Percentiles rank a stretch among this genome's conserved stretches.
phyloP scores from a whole-genome alignment of 2,113 vertebrate species.

The Malurus cyaneus region DNA sequence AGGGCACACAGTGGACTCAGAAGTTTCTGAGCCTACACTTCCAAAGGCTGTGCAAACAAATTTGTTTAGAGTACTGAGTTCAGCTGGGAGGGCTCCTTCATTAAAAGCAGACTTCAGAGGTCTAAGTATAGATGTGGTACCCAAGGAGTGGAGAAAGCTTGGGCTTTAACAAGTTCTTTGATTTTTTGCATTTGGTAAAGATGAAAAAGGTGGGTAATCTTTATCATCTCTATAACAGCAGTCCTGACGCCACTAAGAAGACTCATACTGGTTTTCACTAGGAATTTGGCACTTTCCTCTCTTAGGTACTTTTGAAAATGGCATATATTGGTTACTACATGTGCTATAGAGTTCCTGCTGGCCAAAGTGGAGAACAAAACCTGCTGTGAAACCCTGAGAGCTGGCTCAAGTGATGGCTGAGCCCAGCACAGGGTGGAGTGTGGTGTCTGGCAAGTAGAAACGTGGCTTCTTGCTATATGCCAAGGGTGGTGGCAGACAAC shows the following conservation, averaged over 20 bases:
- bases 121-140: not conserved
- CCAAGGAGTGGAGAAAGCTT: not conserved
- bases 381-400: not conserved
- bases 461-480: not conserved
- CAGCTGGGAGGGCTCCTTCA: not conserved
- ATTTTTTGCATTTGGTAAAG: not conserved
- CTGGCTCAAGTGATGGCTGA: not conserved
- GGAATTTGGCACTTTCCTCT: not conserved
- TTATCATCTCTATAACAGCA: not conserved
- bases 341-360: not conserved
- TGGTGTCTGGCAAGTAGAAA: not conserved
- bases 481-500: not conserved
- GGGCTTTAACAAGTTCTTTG: not conserved
- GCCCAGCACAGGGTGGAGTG: not conserved
- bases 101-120: not conserved
- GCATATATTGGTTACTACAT: not conserved
- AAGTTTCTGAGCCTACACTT: not conserved
- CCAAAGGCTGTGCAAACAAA: not conserved
- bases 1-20: not conserved
- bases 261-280: not conserved
- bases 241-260: not conserved
- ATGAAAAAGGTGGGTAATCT: not conserved
- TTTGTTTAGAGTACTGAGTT: not conserved
- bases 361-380: rapidly evolving
- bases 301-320: not conserved